phyloP scores from a whole-genome alignment of 2,113 vertebrate species.

The Lepisosteus oculatus region DNA sequence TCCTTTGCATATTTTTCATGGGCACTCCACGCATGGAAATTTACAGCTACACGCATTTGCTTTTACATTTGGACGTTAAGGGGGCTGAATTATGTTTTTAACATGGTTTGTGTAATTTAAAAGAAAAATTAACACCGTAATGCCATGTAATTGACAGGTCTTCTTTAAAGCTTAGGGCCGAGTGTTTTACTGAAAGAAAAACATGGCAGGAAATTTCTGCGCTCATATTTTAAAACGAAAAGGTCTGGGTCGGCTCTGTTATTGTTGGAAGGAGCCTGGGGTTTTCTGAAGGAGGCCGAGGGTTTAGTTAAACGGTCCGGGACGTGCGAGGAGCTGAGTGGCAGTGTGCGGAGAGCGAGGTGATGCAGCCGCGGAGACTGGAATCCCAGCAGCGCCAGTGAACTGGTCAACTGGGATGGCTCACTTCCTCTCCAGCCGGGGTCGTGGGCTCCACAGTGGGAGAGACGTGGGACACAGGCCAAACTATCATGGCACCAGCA shows the following conservation, averaged over 20 bases:
- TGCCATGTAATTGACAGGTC: conserved; percentile 38
- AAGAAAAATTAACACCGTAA: conserved; percentile 36
- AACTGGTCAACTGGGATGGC: not conserved
- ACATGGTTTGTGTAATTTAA: conserved; percentile 34
- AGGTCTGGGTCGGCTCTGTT: conserved; percentile 5
- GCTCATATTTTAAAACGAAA: conserved; percentile 14
- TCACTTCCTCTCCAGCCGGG: not conserved
- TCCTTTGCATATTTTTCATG: not conserved
- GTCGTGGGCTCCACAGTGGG: not conserved
- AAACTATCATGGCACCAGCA: no score
- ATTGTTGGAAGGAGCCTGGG: conserved; percentile 3
- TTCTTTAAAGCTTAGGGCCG: conserved; percentile 37
- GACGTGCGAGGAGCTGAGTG: not conserved
- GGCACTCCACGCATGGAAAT: conserved; percentile 17
- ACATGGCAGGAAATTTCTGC: conserved; percentile 35
- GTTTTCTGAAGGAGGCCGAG: not conserved
- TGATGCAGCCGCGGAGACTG: not conserved
- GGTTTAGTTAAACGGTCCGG: not conserved
- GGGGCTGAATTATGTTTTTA: conserved; percentile 27
- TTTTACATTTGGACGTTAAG: no score
- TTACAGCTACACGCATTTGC: conserved; percentile 27
- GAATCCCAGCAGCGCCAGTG: not conserved
- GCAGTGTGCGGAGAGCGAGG: not conserved
- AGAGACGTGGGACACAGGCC: not conserved
- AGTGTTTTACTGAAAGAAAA: conserved; percentile 55